These are phyloP conservation scores for Lithodes maja DNA, from an alignment of 2,888 invertebrate genomes.

Conservation along the genomic window DNA sequence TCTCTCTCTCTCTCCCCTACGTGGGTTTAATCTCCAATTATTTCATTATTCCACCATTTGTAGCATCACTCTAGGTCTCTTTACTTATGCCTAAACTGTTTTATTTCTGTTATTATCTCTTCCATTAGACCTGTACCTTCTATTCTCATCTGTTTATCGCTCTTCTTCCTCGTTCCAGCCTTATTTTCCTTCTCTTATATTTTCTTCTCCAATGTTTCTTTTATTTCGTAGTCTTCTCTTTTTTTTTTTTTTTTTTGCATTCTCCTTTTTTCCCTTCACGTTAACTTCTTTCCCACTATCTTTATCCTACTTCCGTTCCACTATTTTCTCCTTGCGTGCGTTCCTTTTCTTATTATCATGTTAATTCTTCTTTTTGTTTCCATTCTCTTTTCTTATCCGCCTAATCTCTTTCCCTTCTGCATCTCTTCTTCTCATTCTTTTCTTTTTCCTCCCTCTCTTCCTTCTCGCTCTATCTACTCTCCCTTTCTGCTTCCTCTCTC, in stretches of 20 bases:
- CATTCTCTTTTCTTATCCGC: background rate
- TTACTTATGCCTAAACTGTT: too few relatives aligned
- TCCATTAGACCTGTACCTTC: background rate
- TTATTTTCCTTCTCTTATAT: background rate
- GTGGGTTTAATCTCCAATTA: background rate
- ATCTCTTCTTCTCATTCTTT: background rate
- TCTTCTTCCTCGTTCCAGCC: background rate
- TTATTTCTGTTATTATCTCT: background rate
- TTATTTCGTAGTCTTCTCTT: background rate
- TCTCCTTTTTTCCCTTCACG: background rate
- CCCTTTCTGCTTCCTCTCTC: background rate
- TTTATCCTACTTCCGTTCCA: background rate
- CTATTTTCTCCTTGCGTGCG: background rate
- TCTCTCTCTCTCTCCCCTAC: background rate
- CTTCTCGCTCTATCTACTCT: background rate
- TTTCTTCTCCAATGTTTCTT: background rate
- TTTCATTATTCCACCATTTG: background rate
- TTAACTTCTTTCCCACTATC: background rate
- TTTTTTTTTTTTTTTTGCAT: background rate
- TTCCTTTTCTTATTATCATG: background rate
- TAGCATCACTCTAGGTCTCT: too few relatives aligned
- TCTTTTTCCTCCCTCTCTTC: background rate
- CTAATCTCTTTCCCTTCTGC: background rate
- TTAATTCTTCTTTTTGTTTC: background rate
- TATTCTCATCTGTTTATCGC: background rate